phyloP scores from a whole-genome alignment of 2,888 invertebrate genomes.

The Orthosia cruda region DNA sequence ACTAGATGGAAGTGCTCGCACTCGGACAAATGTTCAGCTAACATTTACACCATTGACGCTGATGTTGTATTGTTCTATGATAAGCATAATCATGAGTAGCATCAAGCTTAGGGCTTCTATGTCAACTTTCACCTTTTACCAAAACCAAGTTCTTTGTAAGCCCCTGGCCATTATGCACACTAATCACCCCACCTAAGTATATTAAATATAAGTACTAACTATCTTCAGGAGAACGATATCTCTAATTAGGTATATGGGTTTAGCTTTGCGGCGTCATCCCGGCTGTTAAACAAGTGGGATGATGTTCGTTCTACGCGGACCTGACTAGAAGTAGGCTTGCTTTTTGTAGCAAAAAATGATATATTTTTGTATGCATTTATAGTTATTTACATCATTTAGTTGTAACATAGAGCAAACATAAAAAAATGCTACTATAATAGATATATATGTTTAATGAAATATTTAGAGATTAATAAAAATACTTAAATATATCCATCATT shows the following conservation, averaged over 20 bases:
- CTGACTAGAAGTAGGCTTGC: constrained; percentile 7
- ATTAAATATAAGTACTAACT: not conserved
- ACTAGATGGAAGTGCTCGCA: constrained; percentile 81
- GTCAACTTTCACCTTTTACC: not conserved
- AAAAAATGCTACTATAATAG: not conserved
- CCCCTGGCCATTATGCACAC: not conserved
- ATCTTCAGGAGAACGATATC: not conserved
- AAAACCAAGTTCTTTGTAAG: not conserved
- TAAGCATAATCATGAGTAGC: constrained; percentile 76
- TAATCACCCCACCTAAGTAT: not conserved
- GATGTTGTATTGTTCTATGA: constrained; percentile 81
- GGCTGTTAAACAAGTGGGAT: constrained; percentile 4
- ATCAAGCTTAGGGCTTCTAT: not conserved
- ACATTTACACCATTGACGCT: constrained; percentile 80
- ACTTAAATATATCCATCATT: not conserved
- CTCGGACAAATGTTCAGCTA: constrained; percentile 77
- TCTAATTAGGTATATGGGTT: not conserved
- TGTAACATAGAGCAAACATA: not conserved
- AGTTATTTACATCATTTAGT: constrained; percentile 4
- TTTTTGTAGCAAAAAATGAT: constrained; percentile 16
- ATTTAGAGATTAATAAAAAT: constrained; percentile 15
- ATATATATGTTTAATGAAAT: not conserved
- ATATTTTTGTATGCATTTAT: constrained; percentile 20
- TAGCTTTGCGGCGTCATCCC: constrained; percentile 7
- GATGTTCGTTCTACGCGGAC: not conserved